Evolutionary conservation across 2,113 vertebrate species (phyloP).

Genomic region (Cryptomyrus ogoouensis): DNA sequence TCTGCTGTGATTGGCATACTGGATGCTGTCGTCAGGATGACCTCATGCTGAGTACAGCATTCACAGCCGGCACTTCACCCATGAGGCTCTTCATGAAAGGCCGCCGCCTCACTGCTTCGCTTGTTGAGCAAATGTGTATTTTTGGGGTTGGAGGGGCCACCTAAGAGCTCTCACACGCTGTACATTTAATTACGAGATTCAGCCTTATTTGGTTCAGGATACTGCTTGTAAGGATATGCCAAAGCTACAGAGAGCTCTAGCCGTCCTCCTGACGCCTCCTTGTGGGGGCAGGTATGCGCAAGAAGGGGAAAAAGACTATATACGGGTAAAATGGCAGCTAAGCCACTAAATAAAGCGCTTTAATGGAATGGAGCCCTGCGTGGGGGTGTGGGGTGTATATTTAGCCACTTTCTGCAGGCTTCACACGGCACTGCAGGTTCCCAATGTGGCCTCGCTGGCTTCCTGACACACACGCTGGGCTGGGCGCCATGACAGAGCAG

Average conservation of each 20-base stretch:
- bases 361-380: not conserved
- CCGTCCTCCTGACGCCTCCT: not conserved
- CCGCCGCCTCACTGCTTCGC: not conserved
- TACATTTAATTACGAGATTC: not conserved
- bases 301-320: not conserved
- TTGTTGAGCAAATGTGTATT: not conserved
- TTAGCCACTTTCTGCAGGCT: conserved; percentile 32
- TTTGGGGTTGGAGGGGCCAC: not conserved
- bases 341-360: not conserved
- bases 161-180: not conserved
- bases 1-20: not conserved
- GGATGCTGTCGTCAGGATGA: not conserved
- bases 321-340: not conserved
- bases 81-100: not conserved
- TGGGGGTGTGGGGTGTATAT: conserved; percentile 37
- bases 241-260: not conserved
- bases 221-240: not conserved
- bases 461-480: conserved; percentile 30
- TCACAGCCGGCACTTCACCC: not conserved
- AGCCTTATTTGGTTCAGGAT: not conserved
- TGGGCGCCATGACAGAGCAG: conserved; percentile 18
- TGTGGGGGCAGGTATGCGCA: not conserved
- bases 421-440: conserved; percentile 31
- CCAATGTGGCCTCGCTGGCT: conserved; percentile 34
- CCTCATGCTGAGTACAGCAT: not conserved